Conservation (phyloP, 1,140 invertebrate genomes). For the Penaeus chinensis region DNA sequence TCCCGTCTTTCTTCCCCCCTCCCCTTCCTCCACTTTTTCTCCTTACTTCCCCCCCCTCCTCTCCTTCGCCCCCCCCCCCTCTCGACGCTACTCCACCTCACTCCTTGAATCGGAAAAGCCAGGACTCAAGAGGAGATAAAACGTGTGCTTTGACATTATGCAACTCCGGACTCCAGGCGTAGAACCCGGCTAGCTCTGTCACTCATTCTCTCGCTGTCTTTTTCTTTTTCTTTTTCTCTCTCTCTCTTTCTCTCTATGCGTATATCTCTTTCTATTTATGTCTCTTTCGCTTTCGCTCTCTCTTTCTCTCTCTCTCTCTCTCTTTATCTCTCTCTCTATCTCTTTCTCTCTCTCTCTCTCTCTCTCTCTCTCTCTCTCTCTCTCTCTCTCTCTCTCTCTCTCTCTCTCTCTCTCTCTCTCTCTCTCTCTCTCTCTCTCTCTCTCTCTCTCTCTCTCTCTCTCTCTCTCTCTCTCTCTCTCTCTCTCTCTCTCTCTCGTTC, state of each 20-base stretch:
- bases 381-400: not conserved
- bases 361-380: not conserved
- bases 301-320: not conserved
- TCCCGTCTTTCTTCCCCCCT: not conserved
- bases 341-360: not conserved
- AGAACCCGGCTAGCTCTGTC: no score
- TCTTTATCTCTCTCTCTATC: not conserved
- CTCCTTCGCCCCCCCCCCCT: not conserved
- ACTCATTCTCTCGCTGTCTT: no score
- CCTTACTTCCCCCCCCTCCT: constrained; percentile 3
- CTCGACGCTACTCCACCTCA: no score
- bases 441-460: not conserved
- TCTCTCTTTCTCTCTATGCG: no score
- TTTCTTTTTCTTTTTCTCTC: no score
- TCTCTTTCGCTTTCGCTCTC: no score
- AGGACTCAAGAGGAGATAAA: no score
- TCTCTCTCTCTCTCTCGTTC: not conserved
- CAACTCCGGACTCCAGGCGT: no score
- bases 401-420: no score
- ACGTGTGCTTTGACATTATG: no score
- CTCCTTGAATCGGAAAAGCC: no score
- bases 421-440: not conserved
- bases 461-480: not conserved
- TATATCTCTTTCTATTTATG: no score
- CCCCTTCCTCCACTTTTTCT: constrained; percentile 6